Conservation (phyloP, 2,797 vertebrate genomes). For the Spinus pinus region DNA sequence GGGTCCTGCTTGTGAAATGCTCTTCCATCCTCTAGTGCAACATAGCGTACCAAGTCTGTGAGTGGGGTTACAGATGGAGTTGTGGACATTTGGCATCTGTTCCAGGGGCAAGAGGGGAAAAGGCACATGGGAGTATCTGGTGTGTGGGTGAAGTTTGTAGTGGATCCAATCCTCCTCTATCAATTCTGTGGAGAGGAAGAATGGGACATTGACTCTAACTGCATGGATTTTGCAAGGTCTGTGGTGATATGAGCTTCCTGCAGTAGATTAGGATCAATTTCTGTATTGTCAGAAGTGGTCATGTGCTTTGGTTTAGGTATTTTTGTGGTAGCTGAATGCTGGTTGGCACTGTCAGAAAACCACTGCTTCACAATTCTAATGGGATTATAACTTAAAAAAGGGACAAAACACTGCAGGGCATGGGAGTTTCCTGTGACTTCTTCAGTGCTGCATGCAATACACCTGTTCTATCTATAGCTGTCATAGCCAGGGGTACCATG, state of each 20-base stretch:
- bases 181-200: not conserved
- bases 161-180: not conserved
- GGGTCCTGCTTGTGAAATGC: not conserved
- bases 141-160: not conserved
- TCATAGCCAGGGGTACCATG: not conserved
- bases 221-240: slow-evolving; percentile 12
- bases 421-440: not conserved
- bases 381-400: not conserved
- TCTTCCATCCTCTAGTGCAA: not conserved
- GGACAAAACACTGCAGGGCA: not conserved
- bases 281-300: not conserved
- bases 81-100: not conserved
- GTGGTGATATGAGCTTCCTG: not conserved
- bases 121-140: not conserved
- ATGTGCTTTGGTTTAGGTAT: not conserved
- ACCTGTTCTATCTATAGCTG: not conserved
- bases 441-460: not conserved
- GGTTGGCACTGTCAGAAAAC: not conserved
- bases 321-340: not conserved
- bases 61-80: not conserved
- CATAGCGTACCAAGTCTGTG: fast-evolving
- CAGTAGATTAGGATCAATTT: not conserved
- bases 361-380: not conserved
- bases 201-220: not conserved
- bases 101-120: not conserved